Conservation (phyloP, 1,140 invertebrate species). For the Drosophila kikkawai region DNA sequence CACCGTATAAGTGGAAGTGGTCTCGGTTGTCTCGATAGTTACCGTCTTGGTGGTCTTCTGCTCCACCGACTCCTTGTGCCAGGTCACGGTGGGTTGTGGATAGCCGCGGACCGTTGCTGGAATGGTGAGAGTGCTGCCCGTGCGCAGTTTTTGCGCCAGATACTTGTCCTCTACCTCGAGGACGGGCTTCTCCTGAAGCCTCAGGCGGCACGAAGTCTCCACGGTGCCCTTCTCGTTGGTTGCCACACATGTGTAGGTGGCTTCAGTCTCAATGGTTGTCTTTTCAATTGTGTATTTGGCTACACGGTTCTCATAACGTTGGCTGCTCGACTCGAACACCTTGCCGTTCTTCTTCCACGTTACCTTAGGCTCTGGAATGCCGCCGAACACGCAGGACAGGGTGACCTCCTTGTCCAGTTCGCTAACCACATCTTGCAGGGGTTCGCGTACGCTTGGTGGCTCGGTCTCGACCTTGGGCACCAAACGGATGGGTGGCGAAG, state of each 20-base stretch:
- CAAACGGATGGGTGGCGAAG: conserved; percentile 86
- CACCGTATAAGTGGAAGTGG: conserved; percentile 88
- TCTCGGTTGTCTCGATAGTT: conserved; percentile 87
- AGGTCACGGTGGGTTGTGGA: conserved; percentile 88
- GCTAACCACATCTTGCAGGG: conserved; percentile 87
- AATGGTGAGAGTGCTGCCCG: conserved; percentile 88
- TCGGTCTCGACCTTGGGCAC: conserved; percentile 86
- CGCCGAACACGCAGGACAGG: conserved; percentile 91
- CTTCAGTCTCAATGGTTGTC: conserved; percentile 88
- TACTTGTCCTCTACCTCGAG: conserved; percentile 88
- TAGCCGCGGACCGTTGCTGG: conserved; percentile 88
- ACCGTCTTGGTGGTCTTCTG: conserved; percentile 86
- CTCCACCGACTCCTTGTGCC: conserved; percentile 88
- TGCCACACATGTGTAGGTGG: conserved; percentile 90
- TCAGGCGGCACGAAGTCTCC: conserved; percentile 89
- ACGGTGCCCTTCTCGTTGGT: conserved; percentile 90
- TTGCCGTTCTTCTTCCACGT: conserved; percentile 90
- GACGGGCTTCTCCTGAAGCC: conserved; percentile 89
- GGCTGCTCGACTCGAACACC: conserved; percentile 86
- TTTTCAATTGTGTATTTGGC: conserved; percentile 90
- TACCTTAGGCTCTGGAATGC: conserved; percentile 93
- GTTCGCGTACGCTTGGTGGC: conserved; percentile 88
- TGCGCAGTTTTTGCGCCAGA: conserved; percentile 87
- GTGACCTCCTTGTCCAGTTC: conserved; percentile 88
- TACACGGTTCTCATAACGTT: conserved; percentile 90